Evolutionary conservation across 2,113 vertebrate species (phyloP).

Genomic region (Gambusia affinis): DNA sequence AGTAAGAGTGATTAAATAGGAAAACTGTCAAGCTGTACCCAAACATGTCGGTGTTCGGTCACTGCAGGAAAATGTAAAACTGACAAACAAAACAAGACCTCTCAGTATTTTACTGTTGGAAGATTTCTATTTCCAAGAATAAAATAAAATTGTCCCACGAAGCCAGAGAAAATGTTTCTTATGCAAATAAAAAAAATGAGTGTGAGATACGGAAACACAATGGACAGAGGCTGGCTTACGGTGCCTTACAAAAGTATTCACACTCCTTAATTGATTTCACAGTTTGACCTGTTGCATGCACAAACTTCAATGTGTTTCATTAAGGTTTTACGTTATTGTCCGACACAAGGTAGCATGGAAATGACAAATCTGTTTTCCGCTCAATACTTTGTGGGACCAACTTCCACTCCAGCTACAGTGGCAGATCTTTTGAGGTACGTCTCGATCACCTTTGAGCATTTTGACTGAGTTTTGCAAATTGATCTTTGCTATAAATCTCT

Average conservation of each 20-base stretch:
- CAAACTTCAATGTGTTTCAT: background rate
- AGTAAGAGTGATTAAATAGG: background rate
- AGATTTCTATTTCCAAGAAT: slow-evolving; percentile 77
- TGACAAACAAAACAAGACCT: slow-evolving; percentile 72
- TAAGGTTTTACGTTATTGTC: background rate
- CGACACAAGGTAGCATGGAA: no score
- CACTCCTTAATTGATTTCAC: background rate
- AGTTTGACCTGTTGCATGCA: background rate
- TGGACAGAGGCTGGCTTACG: background rate
- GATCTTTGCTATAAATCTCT: no score
- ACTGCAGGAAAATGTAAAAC: slow-evolving; percentile 62
- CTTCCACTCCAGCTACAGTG: no score
- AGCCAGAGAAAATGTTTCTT: slow-evolving; percentile 59
- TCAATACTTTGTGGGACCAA: no score
- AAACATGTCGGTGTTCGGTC: slow-evolving; percentile 15
- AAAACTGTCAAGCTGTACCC: slow-evolving; percentile 27
- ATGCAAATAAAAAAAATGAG: slow-evolving; percentile 34
- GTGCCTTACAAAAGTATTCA: no score
- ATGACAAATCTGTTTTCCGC: no score
- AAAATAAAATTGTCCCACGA: slow-evolving; percentile 71
- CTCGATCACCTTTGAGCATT: no score
- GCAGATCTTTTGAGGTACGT: no score
- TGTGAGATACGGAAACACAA: slow-evolving; percentile 10
- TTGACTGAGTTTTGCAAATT: no score
- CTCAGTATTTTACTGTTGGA: slow-evolving; percentile 65